Evolutionary conservation across 2,113 vertebrate species (phyloP).

Genomic region (Upupa epops): DNA sequence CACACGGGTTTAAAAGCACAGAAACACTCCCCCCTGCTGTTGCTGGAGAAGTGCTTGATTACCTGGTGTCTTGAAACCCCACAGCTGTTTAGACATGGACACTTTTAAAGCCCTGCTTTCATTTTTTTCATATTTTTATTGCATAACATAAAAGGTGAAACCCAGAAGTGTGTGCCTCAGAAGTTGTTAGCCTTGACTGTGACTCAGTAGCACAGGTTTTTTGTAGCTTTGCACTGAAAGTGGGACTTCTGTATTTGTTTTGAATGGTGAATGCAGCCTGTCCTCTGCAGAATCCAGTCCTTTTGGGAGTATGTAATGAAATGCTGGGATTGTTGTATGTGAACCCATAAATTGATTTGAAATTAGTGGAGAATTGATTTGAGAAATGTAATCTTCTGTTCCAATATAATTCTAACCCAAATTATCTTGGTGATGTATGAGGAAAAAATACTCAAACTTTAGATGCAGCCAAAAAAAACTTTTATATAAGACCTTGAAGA

Average conservation of each 20-base stretch:
- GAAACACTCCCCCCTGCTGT: slow-evolving; percentile 59
- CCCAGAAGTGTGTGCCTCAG: not conserved
- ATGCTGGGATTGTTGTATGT: not conserved
- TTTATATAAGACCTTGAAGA: not conserved
- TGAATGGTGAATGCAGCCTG: not conserved
- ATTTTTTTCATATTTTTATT: not conserved
- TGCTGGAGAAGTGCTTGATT: not conserved
- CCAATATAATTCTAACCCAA: not conserved
- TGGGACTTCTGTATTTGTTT: not conserved
- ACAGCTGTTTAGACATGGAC: not conserved
- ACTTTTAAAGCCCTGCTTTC: not conserved
- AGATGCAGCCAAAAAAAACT: not conserved
- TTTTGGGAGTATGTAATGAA: not conserved
- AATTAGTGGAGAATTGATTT: not conserved
- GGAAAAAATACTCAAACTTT: not conserved
- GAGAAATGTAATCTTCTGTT: not conserved
- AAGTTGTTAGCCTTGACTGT: not conserved
- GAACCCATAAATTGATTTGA: not conserved
- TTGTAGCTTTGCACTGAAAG: not conserved
- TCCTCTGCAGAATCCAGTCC: not conserved
- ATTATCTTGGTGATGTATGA: not conserved
- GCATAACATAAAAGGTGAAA: not conserved
- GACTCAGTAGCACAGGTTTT: not conserved
- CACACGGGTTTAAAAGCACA: not conserved
- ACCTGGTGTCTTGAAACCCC: not conserved